These are phyloP conservation scores for Pogonocherus hispidulus DNA, from an alignment of 2,888 invertebrate species.

Conservation along the genomic window DNA sequence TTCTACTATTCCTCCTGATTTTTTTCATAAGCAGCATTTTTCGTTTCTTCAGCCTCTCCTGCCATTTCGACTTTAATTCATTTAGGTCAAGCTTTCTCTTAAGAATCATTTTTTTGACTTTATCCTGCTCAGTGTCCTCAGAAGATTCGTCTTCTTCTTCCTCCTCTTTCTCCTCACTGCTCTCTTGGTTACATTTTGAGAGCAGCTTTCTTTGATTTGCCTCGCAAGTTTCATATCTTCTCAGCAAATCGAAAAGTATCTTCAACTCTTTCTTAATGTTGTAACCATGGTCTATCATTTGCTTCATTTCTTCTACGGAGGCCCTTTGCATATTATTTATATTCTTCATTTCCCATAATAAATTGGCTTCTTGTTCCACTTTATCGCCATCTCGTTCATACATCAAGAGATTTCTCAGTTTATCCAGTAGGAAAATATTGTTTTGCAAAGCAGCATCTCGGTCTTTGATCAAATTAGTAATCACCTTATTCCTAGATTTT, in stretches of 20 bases:
- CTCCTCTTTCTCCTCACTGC: conserved; percentile 9
- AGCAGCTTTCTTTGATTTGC: conserved; percentile 46
- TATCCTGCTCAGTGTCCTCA: conserved; percentile 17
- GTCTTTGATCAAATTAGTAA: conserved; percentile 70
- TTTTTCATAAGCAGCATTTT: conserved; percentile 33
- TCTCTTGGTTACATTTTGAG: conserved; percentile 8
- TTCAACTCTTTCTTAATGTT: conserved; percentile 67
- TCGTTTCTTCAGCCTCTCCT: conserved; percentile 47
- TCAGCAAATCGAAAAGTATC: conserved; percentile 64
- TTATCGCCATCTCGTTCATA: conserved; percentile 69
- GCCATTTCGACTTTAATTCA: conserved; percentile 48
- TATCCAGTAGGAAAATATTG: conserved; percentile 58
- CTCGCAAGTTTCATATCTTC: conserved; percentile 58
- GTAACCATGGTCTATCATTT: conserved; percentile 53
- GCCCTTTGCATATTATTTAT: conserved; percentile 65
- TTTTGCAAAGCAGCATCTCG: conserved; percentile 67
- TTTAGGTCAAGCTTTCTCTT: conserved; percentile 47
- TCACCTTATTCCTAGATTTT: conserved; percentile 72
- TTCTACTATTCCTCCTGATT: conserved; percentile 7
- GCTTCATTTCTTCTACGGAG: conserved; percentile 64
- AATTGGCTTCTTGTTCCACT: conserved; percentile 61
- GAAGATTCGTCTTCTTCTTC: conserved; percentile 6
- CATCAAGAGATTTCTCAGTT: conserved; percentile 68
- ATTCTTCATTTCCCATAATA: conserved; percentile 66
- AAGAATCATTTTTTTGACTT: conserved; percentile 10